A percentile compares a stretch with the other conserved stretches of the same genome.
These are phyloP conservation scores for Xestia xanthographa DNA, from an alignment of 2,888 invertebrate species.

Conservation along the genomic window DNA sequence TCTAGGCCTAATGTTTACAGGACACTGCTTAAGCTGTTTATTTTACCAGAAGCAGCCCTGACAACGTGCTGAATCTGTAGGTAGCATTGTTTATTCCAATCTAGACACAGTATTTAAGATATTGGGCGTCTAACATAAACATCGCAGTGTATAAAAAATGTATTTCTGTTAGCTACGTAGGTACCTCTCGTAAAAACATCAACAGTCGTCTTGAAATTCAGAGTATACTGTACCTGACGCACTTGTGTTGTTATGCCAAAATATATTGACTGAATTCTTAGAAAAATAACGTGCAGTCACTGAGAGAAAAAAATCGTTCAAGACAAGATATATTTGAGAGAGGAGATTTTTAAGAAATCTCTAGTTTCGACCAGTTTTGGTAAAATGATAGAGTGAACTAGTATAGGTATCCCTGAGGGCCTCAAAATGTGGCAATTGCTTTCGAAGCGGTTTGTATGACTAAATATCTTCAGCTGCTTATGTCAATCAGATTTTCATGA, in stretches of 20 bases:
- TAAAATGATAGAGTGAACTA: background rate
- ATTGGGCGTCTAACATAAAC: conserved; percentile 26
- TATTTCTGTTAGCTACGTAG: conserved; percentile 14
- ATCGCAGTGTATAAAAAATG: conserved; percentile 21
- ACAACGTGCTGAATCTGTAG: conserved; percentile 6
- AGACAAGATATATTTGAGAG: background rate
- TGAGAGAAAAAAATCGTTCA: background rate
- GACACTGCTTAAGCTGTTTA: conserved; percentile 1
- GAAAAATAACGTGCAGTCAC: conserved; percentile 7
- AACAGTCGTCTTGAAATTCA: conserved; percentile 18
- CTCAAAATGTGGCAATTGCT: background rate
- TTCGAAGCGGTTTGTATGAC: background rate
- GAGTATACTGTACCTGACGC: conserved; percentile 9
- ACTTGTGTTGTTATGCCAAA: background rate
- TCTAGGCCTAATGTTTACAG: conserved; percentile 13
- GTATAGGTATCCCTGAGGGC: background rate
- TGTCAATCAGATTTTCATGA: no score
- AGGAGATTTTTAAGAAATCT: background rate
- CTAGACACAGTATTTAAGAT: conserved; percentile 34
- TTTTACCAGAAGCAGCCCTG: conserved; percentile 24
- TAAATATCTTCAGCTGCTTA: background rate
- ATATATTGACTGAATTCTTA: conserved; percentile 21
- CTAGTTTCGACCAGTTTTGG: background rate
- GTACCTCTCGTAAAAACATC: conserved; percentile 30
- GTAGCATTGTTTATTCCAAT: conserved; percentile 29